Evolutionary conservation across 2,888 invertebrate genomes (phyloP).

Genomic region (Pterostichus niger): DNA sequence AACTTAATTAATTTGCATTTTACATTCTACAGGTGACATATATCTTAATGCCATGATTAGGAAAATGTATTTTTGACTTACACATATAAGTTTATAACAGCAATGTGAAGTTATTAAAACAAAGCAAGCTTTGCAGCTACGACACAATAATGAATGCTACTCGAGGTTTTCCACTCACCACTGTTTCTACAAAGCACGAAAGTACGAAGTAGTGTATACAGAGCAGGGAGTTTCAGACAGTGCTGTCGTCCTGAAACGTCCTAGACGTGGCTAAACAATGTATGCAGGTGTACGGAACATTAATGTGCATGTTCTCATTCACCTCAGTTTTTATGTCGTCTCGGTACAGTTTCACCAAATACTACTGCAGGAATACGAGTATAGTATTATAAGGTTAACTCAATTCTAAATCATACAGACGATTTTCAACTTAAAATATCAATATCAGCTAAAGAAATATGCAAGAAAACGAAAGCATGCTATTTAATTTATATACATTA

Average conservation of each 20-base stretch:
- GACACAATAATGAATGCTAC: constrained; percentile 11
- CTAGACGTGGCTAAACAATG: constrained; percentile 17
- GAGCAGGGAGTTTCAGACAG: no score
- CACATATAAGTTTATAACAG: background rate
- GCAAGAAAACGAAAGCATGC: no score
- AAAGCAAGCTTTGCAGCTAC: constrained; percentile 11
- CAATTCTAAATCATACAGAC: no score
- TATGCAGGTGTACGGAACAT: constrained; percentile 25
- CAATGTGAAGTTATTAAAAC: constrained; percentile 10
- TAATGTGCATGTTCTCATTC: constrained; percentile 25
- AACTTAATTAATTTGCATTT: no score
- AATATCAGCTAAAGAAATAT: no score
- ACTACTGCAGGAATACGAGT: background rate
- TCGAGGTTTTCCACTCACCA: constrained; percentile 26
- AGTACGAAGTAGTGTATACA: background rate
- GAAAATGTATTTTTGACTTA: background rate
- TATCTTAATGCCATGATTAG: no score
- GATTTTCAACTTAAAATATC: no score
- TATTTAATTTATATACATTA: no score
- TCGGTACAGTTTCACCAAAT: background rate
- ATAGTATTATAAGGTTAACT: no score
- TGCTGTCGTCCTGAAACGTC: constrained; percentile 9
- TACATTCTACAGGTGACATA: no score
- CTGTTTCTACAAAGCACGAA: constrained; percentile 17
- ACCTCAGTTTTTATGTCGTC: constrained; percentile 24